phyloP scores from a whole-genome alignment of 2,797 vertebrate species.

The Anas bahamensis region DNA sequence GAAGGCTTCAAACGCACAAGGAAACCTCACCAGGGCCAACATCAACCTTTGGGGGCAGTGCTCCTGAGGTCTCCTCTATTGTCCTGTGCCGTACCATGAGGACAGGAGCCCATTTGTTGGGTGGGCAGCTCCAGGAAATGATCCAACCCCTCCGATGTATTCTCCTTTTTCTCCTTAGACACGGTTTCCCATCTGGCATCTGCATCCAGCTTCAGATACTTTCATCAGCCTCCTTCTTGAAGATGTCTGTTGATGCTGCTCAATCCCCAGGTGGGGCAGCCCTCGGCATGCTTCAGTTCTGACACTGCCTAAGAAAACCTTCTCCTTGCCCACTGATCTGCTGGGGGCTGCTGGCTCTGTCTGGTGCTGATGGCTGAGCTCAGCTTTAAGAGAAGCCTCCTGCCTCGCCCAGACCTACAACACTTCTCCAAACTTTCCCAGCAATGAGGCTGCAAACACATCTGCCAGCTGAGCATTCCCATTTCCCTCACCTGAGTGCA shows the following conservation, averaged over 20 bases:
- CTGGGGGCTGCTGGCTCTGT: neutral
- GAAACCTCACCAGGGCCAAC: neutral
- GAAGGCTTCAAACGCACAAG: neutral
- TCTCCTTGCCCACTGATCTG: neutral
- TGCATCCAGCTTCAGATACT: neutral
- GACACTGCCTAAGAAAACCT: neutral
- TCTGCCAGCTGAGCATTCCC: neutral
- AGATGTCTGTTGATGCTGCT: fast-evolving
- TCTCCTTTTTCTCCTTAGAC: neutral
- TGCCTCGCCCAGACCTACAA: neutral
- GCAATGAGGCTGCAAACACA: neutral
- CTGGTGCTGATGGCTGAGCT: neutral
- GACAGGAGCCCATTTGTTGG: neutral
- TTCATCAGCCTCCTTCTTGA: neutral
- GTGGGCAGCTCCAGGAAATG: neutral
- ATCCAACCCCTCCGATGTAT: neutral
- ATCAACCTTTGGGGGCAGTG: neutral
- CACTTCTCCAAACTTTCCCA: neutral
- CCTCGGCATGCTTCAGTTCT: neutral
- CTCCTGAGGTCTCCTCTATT: neutral
- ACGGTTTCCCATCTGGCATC: neutral
- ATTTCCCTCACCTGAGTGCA: neutral
- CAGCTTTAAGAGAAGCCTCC: neutral
- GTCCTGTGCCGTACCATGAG: neutral
- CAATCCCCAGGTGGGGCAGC: neutral